Base-by-base conservation (phyloP, 2,888 invertebrate species). In the Dromius quadrimaculatus region DNA sequence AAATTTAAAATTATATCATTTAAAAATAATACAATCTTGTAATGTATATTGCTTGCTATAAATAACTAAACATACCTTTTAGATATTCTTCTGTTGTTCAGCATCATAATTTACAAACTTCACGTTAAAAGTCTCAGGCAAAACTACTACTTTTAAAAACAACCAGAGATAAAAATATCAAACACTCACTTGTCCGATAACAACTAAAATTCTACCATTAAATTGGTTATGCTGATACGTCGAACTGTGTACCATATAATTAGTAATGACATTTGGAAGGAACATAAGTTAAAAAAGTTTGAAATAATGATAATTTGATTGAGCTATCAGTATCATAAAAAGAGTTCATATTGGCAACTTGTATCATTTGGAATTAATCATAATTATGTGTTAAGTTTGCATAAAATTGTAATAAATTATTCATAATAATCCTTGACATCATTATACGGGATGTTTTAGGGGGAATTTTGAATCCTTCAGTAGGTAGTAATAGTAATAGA, bases 151-250 rank as follows among this genome's bases (percentile, higher is more conserved):
- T 15, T 23, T 11, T 54, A 23, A 54, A 54, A 54, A 13, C 23
- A 54, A 54, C 50, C 23, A 28, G 13, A 13, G 50, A 54, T 54
- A 54, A 54, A 9, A 54, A 54, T 54, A 54, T 54, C 50, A 32
- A 23, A 54, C 23, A 54, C 15, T 28, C 28, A 15, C 15, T 28
- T 54, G 50, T 28, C 15, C 15, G 50, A 54, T 54, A 54, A 54
- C 50, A 54, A 54, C n/a, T 28, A 15, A 28, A 28, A 11, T 45
- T 45, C 15, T 54, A 54, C 50, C 28, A 28, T 54, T 54, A 54
- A 54, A 32, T 54, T 54, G 32, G 6, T 54, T 54, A 13, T 15
- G 11, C 28, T n/a, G 28, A 28, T 50, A 23, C 50, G 50, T 54
- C 50, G 15, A 54, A 54, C 28, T 11, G 13, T 45, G 5, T 2